Base-by-base conservation (phyloP, 2,888 invertebrate genomes). In the Thecocarcelia acutangulata region DNA sequence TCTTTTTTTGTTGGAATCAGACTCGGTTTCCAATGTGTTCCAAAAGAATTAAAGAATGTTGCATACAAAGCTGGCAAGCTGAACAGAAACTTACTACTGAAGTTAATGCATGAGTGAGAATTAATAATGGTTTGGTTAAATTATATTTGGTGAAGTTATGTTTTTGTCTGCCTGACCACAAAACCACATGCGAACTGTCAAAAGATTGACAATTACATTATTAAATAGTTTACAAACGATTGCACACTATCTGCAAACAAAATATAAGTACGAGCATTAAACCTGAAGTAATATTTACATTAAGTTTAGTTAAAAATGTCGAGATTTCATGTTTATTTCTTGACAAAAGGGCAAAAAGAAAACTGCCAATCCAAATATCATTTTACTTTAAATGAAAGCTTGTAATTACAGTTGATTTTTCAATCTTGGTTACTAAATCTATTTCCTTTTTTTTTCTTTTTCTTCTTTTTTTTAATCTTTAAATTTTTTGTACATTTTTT, bases 121-220 rank as follows among this genome's bases (percentile, higher is more conserved):
- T 61, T 61, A 59, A 72, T 61, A 61, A 72, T 72, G 61, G 72
- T 59, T 28, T 42, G 59, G 50, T 72, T 19, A 44, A 61, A 59
- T 52, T 42, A 44, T 72, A 52, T 52, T 61, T 44, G 19, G 61
- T 44, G 28, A 61, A 72, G 19, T 72, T 50, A 52, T 61, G 61
- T 61, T 61, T 28, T 33, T 70, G 40, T 59, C 15, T 21, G 21
- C 15, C n/a, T 19, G 56, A 61, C 50, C 61, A 42, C 61, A 72
- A 24, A 58, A 58, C 72, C 52, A 19, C 52, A 72, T 24, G 44
- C 13, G 12, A 44, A 15, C 61, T 72, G 24, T 52, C 52, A 61
- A 72, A 72, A 72, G 52, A 15, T 44, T 48, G 68, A 68, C 54
- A 52, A 76, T 59, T 37, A 66, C 24, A 42, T 24, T 54, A 64